phyloP scores from a whole-genome alignment of 2,888 invertebrate genomes.

The Idaea biselata region DNA sequence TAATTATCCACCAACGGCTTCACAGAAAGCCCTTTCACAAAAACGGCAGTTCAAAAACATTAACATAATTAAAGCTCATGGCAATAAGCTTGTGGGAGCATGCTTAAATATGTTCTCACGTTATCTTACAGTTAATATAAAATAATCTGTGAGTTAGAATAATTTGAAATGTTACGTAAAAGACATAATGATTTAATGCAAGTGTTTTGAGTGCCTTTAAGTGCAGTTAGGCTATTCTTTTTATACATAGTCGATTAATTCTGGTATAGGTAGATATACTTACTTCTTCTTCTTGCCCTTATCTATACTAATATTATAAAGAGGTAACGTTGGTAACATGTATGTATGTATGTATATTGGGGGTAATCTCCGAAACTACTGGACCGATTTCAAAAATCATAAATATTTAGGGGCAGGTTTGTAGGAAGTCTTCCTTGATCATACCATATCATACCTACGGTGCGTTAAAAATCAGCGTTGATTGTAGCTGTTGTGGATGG shows the following conservation, averaged over 20 bases:
- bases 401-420: no score
- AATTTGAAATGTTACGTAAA: neutral
- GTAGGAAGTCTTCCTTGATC: no score
- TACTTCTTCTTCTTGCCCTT: no score
- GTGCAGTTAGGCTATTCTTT: neutral
- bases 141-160: neutral
- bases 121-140: neutral
- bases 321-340: no score
- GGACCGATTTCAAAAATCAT: no score
- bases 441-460: no score
- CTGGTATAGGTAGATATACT: no score
- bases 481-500: no score
- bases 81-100: neutral
- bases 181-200: neutral
- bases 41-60: constrained; percentile 1
- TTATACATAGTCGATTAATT: neutral
- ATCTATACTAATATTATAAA: no score
- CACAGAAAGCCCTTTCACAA: neutral
- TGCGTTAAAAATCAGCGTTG: no score
- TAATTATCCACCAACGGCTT: neutral
- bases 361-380: no score
- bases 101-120: neutral
- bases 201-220: neutral
- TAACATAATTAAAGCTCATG: neutral
- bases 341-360: no score